Evolutionary conservation across 2,888 invertebrate genomes (phyloP), one percentile per base, ranked within the genome.

Genomic region (Merodon equestris): DNA sequence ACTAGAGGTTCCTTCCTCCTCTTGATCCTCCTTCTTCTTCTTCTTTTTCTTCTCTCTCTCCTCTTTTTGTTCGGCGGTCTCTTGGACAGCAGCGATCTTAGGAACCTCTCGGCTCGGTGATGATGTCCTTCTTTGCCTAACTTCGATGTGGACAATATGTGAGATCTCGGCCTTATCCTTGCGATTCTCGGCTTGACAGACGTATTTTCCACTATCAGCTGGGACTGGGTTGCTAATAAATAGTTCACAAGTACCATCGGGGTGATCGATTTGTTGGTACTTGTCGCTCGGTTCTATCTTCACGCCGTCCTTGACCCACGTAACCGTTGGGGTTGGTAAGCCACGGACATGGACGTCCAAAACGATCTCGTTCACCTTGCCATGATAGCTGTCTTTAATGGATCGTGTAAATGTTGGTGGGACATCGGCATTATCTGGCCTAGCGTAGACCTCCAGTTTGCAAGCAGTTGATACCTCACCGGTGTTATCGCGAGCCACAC

Each of bases 331-430:
- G 50, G 94, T 94, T 0, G 93, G 92, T 83, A 93, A 91, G 10
- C 94, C 94, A 42, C 95, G 90, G 0, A 95, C 92, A 83, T 94
- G 94, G 83, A 95, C 96, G 87, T 95, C 95, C 54, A 96, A 88
- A 4, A 93, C 91, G n/a, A 96, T 86, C 85, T 95, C 94, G 85
- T 95, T 91, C n/a, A 91, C 91, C 40, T 88, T 88, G 10, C 85
- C 90, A 83, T 90, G 91, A 84, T 92, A 92, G 13, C 90, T 90
- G 76, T 93, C 93, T 87, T 92, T 92, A 73, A 94, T 94, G 17
- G 93, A 91, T 84, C 94, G 91, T 0, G 94, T 94, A 85, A 95
- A 95, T 10, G 93, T 94, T 12, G 95, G 94, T 0, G 94, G 92
- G 1, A 92, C 91, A 27, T 93, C 91, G 0, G 87, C 87, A 2